Evolutionary conservation across 2,888 invertebrate genomes (phyloP), one percentile per base, ranked within the genome.

Genomic region (Matsumyia berberina): DNA sequence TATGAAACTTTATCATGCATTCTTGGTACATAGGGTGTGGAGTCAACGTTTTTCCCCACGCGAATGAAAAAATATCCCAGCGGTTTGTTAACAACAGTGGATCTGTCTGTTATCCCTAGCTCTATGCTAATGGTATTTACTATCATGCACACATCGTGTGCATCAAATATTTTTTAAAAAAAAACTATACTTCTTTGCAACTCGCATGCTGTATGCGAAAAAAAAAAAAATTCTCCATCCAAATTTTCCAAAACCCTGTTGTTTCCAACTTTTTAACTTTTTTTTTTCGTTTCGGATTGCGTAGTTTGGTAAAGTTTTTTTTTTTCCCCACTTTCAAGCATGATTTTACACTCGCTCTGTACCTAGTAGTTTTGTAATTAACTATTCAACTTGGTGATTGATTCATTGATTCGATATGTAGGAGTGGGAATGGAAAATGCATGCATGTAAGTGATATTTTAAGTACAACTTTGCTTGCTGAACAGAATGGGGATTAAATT

Each of bases 41-140:
- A 92, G 88, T 91, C 92, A 86, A 92, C 91, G 86, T 92, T 92
- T 88, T 91, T 90, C 85, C 89, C 89, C 85, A 90, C 89, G 88
- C 92, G 91, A 89, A 90, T 91, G 90, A 90, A 91, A 90, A 91
- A 92, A 88, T 91, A 92, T 90, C 90, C 91, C 86, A 91, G 91
- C 89, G 91, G 92, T 89, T 89, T 91, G 89, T 89, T 91, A 89
- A 91, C 91, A 89, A 90, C 89, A 88, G 90, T 90, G 89, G 91
- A 91, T 89, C 90, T 90, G 88, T 88, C 90, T 86, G 90, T 90
- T 88, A 90, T 91, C 89, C 90, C 91, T 88, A 90, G 89, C 88
- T 90, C 91, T 81, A 88, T 91, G 89, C 89, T 91, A 89, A 90
- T 90, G 91, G 91, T 91, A 91, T 91, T 78, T 86, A 78, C 73